These are phyloP conservation scores for Solea solea DNA, from an alignment of 2,113 vertebrate species.

Conservation along the genomic window DNA sequence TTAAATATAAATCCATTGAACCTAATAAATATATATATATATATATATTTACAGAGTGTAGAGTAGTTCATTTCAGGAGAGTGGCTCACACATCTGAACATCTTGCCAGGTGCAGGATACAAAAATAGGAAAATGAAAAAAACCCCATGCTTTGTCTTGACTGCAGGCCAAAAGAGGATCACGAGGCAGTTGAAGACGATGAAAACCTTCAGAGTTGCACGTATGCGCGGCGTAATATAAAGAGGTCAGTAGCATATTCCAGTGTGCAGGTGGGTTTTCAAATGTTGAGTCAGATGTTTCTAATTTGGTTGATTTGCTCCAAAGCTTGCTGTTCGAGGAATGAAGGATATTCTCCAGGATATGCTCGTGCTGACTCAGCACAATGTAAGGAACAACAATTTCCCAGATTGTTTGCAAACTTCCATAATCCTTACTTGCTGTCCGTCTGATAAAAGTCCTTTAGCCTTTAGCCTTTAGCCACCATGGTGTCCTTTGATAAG, in stretches of 20 bases:
- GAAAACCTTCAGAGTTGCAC: slow-evolving; percentile 43
- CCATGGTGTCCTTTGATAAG: slow-evolving; percentile 97
- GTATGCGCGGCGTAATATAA: slow-evolving; percentile 45
- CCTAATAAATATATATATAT: slow-evolving; percentile 38
- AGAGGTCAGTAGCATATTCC: slow-evolving; percentile 54
- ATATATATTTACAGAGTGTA: slow-evolving; percentile 50
- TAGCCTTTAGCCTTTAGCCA: no score
- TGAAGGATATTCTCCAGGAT: slow-evolving; percentile 37
- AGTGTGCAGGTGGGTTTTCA: slow-evolving; percentile 45
- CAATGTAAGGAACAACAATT: slow-evolving; percentile 43
- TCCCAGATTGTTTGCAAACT: slow-evolving; percentile 45
- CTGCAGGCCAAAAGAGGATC: slow-evolving; percentile 47
- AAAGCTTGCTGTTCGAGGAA: slow-evolving; percentile 55
- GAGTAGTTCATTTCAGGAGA: slow-evolving; percentile 38
- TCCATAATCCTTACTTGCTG: slow-evolving; percentile 34
- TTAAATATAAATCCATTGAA: slow-evolving; percentile 58
- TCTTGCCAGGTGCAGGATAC: slow-evolving; percentile 58
- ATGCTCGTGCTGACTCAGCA: slow-evolving; percentile 35
- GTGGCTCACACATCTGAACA: slow-evolving; percentile 26
- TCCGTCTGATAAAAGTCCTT: slow-evolving; percentile 21
- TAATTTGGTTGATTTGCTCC: slow-evolving; percentile 46
- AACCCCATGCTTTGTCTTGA: slow-evolving; percentile 45
- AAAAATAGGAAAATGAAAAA: slow-evolving; percentile 71
- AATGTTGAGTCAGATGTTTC: slow-evolving; percentile 51
- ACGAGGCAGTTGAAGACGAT: slow-evolving; percentile 39